A percentile compares a stretch with the other conserved stretches of the same genome.
Conservation (phyloP, 2,113 vertebrate genomes). For the Haemorhous mexicanus region DNA sequence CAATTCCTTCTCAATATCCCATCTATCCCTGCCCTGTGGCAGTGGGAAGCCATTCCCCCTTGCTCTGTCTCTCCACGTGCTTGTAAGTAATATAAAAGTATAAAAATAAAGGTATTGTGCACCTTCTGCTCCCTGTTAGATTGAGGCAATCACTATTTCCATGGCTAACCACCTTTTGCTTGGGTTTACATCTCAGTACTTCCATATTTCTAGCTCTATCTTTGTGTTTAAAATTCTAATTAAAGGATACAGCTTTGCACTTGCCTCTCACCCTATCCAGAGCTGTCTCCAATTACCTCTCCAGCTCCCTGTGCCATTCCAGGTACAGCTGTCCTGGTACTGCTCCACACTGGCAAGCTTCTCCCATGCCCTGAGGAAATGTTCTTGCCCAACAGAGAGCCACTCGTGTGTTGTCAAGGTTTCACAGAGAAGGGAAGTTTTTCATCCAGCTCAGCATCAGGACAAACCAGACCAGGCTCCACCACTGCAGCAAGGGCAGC, state of each 20-base stretch:
- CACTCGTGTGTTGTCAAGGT: rapidly evolving
- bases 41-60: background rate
- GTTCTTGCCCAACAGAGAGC: background rate
- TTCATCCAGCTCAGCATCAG: background rate
- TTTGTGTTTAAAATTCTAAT: background rate
- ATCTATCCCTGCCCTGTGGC: rapidly evolving
- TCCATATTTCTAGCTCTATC: background rate
- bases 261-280: background rate
- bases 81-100: background rate
- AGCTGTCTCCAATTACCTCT: background rate
- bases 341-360: background rate
- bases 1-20: background rate
- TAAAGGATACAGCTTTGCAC: background rate
- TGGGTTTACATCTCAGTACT: background rate
- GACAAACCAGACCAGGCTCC: background rate
- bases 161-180: background rate
- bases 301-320: background rate
- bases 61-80: background rate
- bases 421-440: background rate
- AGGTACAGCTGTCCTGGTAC: background rate
- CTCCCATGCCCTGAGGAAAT: background rate
- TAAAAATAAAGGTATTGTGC: background rate
- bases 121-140: background rate
- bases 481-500: background rate
- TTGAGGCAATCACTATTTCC: background rate